Evolutionary conservation across 2,888 invertebrate species (phyloP), one percentile per base, ranked within the genome.

Genomic region (Drosophila lacicola): DNA sequence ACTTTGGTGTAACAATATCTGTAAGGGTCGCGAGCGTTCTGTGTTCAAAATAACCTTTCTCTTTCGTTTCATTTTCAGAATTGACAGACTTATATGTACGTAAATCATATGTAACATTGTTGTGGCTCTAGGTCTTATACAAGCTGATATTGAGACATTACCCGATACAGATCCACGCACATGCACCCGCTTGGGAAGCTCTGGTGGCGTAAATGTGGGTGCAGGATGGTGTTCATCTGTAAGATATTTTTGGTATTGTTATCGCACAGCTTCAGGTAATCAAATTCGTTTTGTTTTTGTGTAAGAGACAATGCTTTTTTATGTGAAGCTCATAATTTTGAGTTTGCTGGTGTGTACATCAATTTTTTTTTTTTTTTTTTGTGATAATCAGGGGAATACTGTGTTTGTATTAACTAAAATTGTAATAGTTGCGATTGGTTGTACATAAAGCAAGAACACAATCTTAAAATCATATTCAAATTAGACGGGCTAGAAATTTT

Each of bases 111-210:
- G 51, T 55, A 54, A 51, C 61, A 49, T 56, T 62, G 55, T 53
- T 47, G 36, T 60, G 42, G 51, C 54, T 68, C 51, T 49, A 53
- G 41, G 39, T 63, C 37, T 41, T 64, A 70, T 44, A 29, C 39
- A 74, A 78, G 69, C 82, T 53, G 74, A 70, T 70, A 61, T 70
- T 72, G 80, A 78, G 70, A 82, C 75, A 70, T 88, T 79, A 87
- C 85, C 92, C 91, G 92, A 91, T 91, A 94, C 91, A 90, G 94
- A 94, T 97, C 97, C 97, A 97, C 97, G 96, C 94, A 97, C 96
- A 96, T 97, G 97, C 96, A 97, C 97, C 96, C 97, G 96, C 96
- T 98, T 98, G 95, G 98, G 98, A 95, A 98, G 97, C 96, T 98
- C 98, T 95, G 98, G 98, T 95, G 98, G 98, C 95, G 98, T 98